Evolutionary conservation across 1,140 invertebrate species (phyloP).

Genomic region (Bombus consobrinus): DNA sequence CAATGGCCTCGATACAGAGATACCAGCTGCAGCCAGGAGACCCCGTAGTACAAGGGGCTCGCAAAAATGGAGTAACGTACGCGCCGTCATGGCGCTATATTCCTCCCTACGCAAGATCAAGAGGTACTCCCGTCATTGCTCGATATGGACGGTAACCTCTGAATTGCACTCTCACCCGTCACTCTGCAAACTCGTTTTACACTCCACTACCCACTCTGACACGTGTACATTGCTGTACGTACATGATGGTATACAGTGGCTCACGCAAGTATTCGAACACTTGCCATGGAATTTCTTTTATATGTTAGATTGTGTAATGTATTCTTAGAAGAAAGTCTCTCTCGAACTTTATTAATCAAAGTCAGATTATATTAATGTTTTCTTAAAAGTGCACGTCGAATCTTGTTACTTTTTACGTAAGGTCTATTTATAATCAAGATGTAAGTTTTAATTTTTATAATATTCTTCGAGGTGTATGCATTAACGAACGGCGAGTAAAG

Average conservation of each 20-base stretch:
- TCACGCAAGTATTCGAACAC: neutral
- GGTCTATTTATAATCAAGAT: too few species aligned
- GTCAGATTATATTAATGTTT: too few species aligned
- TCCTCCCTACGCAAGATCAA: conserved; percentile 93
- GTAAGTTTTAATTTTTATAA: too few species aligned
- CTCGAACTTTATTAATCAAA: too few species aligned
- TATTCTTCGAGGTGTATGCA: too few species aligned
- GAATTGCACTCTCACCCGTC: conserved; percentile 47
- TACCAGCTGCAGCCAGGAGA: conserved; percentile 66
- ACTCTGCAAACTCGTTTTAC: conserved; percentile 11
- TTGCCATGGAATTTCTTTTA: too few species aligned
- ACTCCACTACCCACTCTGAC: neutral
- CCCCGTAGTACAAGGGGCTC: conserved; percentile 85
- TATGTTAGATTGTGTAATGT: too few species aligned
- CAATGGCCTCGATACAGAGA: conserved; percentile 70
- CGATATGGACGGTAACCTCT: conserved; percentile 67
- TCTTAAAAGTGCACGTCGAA: too few species aligned
- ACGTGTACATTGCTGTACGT: neutral
- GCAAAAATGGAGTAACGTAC: conserved; percentile 92
- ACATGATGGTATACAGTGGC: neutral
- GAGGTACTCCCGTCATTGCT: conserved; percentile 85
- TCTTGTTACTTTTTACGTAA: too few species aligned
- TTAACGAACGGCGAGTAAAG: too few species aligned
- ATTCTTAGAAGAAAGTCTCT: too few species aligned
- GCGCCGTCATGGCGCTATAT: conserved; percentile 93